phyloP scores from a whole-genome alignment of 2,113 vertebrate genomes.

The Ophthalmolycus amberensis region DNA sequence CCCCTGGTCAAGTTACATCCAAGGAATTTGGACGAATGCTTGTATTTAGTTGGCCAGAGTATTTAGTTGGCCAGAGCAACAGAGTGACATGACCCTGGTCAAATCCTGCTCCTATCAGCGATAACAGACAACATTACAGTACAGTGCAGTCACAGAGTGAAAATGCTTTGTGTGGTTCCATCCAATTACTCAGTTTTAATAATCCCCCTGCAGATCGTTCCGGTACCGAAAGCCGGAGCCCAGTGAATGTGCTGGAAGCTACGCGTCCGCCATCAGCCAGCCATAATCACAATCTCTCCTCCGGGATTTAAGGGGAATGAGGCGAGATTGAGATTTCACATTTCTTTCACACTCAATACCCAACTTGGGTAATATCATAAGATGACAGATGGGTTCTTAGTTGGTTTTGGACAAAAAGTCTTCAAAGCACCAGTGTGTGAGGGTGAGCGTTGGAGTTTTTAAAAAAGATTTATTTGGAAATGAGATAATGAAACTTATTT shows the following conservation, averaged over 20 bases:
- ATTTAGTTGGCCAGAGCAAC: conserved; percentile 43
- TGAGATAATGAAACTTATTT: conserved; percentile 35
- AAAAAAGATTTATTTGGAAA: conserved; percentile 36
- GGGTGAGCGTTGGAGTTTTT: conserved; percentile 29
- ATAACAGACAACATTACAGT: conserved; percentile 18
- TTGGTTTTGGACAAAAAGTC: conserved; percentile 57
- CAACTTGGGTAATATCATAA: conserved; percentile 39
- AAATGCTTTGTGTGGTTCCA: conserved; percentile 26
- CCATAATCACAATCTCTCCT: conserved; percentile 42
- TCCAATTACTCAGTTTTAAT: conserved; percentile 29
- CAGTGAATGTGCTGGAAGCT: conserved; percentile 52
- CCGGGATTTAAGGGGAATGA: conserved; percentile 42
- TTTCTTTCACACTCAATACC: conserved; percentile 56
- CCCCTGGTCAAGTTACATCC: background rate
- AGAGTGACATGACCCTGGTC: background rate
- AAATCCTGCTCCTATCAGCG: conserved; percentile 13
- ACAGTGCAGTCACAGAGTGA: conserved; percentile 24
- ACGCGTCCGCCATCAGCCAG: conserved; percentile 41
- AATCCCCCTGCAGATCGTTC: conserved; percentile 25
- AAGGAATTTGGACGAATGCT: conserved; percentile 31
- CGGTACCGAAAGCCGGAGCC: conserved; percentile 25
- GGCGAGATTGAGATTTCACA: conserved; percentile 45
- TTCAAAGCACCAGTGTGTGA: conserved; percentile 31
- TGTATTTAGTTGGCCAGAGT: conserved; percentile 25
- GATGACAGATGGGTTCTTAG: conserved; percentile 45